Conservation (phyloP, 2,797 vertebrate genomes). For the Lutjanus campechanus region DNA sequence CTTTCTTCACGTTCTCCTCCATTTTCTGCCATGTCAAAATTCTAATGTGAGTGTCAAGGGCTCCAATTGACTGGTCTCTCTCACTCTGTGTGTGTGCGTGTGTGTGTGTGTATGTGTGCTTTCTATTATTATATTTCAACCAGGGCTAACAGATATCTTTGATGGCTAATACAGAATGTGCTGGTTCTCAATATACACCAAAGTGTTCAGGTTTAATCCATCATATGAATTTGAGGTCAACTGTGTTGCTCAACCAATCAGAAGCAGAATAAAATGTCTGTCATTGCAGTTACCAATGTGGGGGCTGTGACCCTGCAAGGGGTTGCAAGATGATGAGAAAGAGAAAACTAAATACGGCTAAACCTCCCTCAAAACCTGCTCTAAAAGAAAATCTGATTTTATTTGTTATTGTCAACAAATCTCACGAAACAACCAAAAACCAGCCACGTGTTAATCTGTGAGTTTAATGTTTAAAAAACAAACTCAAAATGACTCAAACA, state of each 20-base stretch:
- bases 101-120: slow-evolving; percentile 6
- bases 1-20: slow-evolving; percentile 7
- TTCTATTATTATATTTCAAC: background rate
- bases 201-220: background rate
- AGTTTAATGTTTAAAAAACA: too few relatives aligned
- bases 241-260: background rate
- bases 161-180: background rate
- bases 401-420: background rate
- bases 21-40: slow-evolving; percentile 28
- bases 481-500: background rate
- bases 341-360: background rate
- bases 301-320: too few relatives aligned
- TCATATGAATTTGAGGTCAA: background rate
- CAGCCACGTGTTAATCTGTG: too few relatives aligned
- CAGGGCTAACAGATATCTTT: background rate
- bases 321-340: background rate
- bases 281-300: background rate
- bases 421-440: too few relatives aligned
- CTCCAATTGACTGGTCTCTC: slow-evolving; percentile 1
- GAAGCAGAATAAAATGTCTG: background rate
- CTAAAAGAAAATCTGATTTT: background rate
- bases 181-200: too few relatives aligned
- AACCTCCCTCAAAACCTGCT: background rate
- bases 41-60: slow-evolving; percentile 7
- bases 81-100: slow-evolving; percentile 2